Percentiles rank a stretch among this genome's conserved stretches.
phyloP scores from a whole-genome alignment of 2,113 vertebrate species.

The Peromyscus polionotus region DNA sequence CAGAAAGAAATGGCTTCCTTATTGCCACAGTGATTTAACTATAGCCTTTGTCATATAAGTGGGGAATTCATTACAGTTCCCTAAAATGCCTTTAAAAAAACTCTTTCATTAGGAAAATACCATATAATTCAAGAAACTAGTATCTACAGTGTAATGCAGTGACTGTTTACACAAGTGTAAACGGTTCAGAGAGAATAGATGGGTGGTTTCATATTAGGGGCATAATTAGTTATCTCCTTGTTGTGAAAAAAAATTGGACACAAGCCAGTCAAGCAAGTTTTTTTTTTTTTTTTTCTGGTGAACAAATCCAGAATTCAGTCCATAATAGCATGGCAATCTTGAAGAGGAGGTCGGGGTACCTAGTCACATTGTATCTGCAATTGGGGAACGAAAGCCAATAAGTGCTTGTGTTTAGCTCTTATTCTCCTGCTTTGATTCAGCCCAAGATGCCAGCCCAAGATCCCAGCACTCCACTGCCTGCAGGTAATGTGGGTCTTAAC shows the following conservation, averaged over 20 bases:
- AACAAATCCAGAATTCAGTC: accelerated
- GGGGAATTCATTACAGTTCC: background rate
- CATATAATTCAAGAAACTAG: background rate
- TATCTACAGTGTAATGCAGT: too few relatives aligned
- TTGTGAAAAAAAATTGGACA: too few relatives aligned
- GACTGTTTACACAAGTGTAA: background rate
- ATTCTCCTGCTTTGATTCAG: background rate
- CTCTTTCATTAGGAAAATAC: background rate
- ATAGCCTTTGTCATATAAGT: background rate
- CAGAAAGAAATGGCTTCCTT: background rate
- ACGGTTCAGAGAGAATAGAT: background rate
- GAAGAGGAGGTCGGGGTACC: too few relatives aligned
- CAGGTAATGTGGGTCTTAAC: background rate
- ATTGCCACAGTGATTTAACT: background rate
- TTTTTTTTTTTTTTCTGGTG: too few relatives aligned
- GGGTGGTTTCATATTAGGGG: background rate
- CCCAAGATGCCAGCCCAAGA: background rate
- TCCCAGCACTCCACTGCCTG: background rate
- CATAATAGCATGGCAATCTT: background rate
- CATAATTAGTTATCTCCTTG: background rate
- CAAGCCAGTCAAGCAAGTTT: background rate
- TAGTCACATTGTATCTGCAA: background rate
- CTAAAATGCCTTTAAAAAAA: background rate
- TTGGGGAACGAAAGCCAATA: background rate
- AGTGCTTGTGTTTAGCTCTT: background rate